A percentile compares a stretch with the other conserved stretches of the same genome.
These are phyloP conservation scores for Apotomis turbidana DNA, from an alignment of 2,888 invertebrate species.

Conservation along the genomic window DNA sequence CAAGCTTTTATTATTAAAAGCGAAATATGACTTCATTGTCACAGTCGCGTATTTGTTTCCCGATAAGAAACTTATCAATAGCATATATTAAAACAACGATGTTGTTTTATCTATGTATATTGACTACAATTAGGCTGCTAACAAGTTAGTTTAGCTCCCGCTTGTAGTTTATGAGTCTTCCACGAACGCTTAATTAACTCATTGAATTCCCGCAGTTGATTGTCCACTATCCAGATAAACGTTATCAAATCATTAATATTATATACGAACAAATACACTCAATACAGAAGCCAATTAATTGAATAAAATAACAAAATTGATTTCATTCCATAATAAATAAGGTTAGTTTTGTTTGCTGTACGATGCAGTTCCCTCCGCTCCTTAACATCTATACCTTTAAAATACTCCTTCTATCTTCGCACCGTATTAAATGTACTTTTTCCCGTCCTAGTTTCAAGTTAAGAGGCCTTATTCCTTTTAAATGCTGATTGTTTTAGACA, in stretches of 20 bases:
- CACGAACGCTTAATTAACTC: slow-evolving; percentile 16
- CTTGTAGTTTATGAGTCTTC: slow-evolving; percentile 7
- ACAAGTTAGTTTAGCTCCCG: slow-evolving; percentile 14
- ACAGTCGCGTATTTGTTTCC: slow-evolving; percentile 5
- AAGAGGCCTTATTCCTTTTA: too few species aligned
- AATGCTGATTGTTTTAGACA: too few species aligned
- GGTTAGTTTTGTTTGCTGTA: too few species aligned
- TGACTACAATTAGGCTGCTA: background rate
- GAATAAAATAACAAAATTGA: background rate
- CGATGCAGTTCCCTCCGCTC: too few species aligned
- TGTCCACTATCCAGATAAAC: slow-evolving; percentile 8
- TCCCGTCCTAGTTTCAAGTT: background rate
- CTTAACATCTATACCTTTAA: too few species aligned
- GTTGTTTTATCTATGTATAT: slow-evolving; percentile 18
- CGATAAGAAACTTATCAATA: slow-evolving; percentile 17
- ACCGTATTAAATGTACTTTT: background rate
- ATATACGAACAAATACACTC: background rate
- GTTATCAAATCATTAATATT: slow-evolving; percentile 6
- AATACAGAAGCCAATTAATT: background rate
- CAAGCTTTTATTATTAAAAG: background rate
- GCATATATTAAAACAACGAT: slow-evolving; percentile 1
- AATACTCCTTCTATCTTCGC: too few species aligned
- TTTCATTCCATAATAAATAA: background rate
- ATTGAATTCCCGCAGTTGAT: slow-evolving; percentile 19
- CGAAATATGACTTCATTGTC: slow-evolving; percentile 19